A percentile compares a stretch with the other conserved stretches of the same genome.
These are phyloP conservation scores for Trichomycterus rosablanca DNA, from an alignment of 2,113 vertebrate species.

Conservation along the genomic window DNA sequence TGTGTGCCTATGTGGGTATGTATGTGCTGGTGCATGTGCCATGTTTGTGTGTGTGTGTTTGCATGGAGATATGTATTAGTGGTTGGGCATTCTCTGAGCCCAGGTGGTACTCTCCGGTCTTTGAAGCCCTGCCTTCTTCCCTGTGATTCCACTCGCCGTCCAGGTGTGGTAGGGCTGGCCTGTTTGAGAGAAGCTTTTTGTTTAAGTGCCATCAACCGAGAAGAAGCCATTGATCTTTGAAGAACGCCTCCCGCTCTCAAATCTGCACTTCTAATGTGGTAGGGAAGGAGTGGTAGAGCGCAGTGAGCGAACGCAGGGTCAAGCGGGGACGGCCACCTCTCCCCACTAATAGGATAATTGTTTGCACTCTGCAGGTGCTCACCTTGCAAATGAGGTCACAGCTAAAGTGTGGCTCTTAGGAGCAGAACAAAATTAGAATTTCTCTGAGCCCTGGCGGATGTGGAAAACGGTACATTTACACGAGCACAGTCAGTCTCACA, in stretches of 20 bases:
- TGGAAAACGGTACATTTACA: conserved; percentile 30
- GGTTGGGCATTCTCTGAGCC: conserved; percentile 49
- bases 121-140: conserved; percentile 60
- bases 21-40: conserved; percentile 10
- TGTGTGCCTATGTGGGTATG: neutral
- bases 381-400: conserved; percentile 87
- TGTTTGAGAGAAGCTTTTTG: conserved; percentile 87
- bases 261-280: conserved; percentile 53
- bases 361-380: conserved; percentile 86
- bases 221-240: conserved; percentile 82
- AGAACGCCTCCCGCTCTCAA: conserved; percentile 68
- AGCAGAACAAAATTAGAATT: conserved; percentile 73
- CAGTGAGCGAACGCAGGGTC: conserved; percentile 76
- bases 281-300: conserved; percentile 68
- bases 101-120: conserved; percentile 64
- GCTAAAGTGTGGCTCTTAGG: conserved; percentile 88
- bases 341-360: conserved; percentile 92
- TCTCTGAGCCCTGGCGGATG: conserved; percentile 51
- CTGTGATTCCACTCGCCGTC: conserved; percentile 61
- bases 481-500: neutral
- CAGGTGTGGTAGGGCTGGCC: conserved; percentile 90
- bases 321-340: conserved; percentile 70
- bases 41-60: conserved; percentile 3
- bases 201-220: conserved; percentile 84
- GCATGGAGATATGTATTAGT: neutral